These are phyloP conservation scores for Rhingia campestris DNA, from an alignment of 2,888 invertebrate genomes.

Conservation along the genomic window DNA sequence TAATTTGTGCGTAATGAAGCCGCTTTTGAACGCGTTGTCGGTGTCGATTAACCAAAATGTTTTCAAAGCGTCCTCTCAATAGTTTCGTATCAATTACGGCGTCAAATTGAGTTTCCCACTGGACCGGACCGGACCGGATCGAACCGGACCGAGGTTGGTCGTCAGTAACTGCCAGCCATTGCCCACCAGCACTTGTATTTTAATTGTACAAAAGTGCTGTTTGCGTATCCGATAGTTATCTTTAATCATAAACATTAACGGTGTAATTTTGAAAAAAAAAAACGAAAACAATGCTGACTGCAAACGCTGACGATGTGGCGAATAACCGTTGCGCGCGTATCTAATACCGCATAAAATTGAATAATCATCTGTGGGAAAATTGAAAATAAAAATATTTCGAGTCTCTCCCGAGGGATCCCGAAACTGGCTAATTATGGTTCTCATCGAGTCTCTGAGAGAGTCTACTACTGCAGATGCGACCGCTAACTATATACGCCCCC, in stretches of 20 bases:
- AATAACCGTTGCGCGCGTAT: slow-evolving; percentile 48
- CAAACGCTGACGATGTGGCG: neutral
- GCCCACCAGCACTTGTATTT: slow-evolving; percentile 20
- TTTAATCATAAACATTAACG: slow-evolving; percentile 71
- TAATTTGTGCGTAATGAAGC: slow-evolving; percentile 74
- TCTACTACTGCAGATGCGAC: slow-evolving; percentile 23
- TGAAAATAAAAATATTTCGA: slow-evolving; percentile 42
- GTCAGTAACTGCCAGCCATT: slow-evolving; percentile 3
- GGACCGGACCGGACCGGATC: slow-evolving; percentile 17
- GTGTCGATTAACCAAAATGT: slow-evolving; percentile 72
- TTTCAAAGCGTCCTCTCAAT: slow-evolving; percentile 61
- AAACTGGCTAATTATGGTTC: slow-evolving; percentile 43
- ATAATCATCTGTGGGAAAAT: slow-evolving; percentile 61
- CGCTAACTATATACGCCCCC: slow-evolving; percentile 58
- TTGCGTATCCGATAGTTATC: slow-evolving; percentile 66
- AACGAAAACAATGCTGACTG: slow-evolving; percentile 14
- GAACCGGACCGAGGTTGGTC: neutral
- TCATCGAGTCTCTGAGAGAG: neutral
- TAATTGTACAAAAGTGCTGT: slow-evolving; percentile 56
- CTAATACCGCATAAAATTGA: slow-evolving; percentile 51
- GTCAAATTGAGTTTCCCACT: slow-evolving; percentile 68
- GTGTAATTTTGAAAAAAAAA: slow-evolving; percentile 48
- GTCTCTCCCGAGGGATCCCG: slow-evolving; percentile 13
- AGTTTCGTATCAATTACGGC: slow-evolving; percentile 67
- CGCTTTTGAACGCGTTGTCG: slow-evolving; percentile 62